Evolutionary conservation across 2,888 invertebrate genomes (phyloP).

Genomic region (Drosophila flavopinicola): DNA sequence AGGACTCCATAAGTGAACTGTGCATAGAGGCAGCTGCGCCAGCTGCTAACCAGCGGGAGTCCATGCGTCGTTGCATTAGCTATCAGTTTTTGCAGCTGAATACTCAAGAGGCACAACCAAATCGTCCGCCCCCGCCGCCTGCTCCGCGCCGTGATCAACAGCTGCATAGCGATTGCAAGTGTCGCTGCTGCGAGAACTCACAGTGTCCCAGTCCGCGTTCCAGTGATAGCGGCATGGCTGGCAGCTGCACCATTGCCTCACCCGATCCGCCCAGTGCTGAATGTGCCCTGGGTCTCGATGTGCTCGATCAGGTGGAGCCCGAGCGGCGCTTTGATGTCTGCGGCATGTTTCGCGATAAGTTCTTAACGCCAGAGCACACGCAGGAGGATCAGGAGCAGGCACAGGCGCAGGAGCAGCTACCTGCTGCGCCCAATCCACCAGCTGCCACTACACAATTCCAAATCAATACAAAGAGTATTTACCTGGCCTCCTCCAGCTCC

Average conservation of each 20-base stretch:
- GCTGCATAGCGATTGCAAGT: constrained; percentile 76
- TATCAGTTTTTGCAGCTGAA: constrained; percentile 85
- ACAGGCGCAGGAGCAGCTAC: not conserved
- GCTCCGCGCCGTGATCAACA: constrained; percentile 25
- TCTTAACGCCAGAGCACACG: constrained; percentile 76
- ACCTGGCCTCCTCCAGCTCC: constrained; percentile 69
- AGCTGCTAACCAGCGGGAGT: constrained; percentile 55
- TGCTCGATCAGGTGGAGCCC: constrained; percentile 60
- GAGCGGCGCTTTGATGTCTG: constrained; percentile 83
- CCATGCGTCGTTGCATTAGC: constrained; percentile 85
- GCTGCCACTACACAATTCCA: constrained; percentile 64
- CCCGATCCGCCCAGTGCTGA: constrained; percentile 86
- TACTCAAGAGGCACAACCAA: constrained; percentile 34
- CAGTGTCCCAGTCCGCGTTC: constrained; percentile 89
- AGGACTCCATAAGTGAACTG: constrained; percentile 67
- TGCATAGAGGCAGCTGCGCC: constrained; percentile 62
- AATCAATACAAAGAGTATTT: constrained; percentile 83
- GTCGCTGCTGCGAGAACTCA: constrained; percentile 87
- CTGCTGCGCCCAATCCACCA: constrained; percentile 33
- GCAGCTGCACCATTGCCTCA: constrained; percentile 90
- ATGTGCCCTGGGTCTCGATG: constrained; percentile 55
- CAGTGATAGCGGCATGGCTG: constrained; percentile 92
- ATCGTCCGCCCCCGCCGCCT: constrained; percentile 16
- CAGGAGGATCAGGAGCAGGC: constrained; percentile 41
- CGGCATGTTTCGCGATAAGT: constrained; percentile 83